A percentile compares a stretch with the other conserved stretches of the same genome.
phyloP scores from a whole-genome alignment of 1,140 invertebrate species.

The Zaprionus capensis region DNA sequence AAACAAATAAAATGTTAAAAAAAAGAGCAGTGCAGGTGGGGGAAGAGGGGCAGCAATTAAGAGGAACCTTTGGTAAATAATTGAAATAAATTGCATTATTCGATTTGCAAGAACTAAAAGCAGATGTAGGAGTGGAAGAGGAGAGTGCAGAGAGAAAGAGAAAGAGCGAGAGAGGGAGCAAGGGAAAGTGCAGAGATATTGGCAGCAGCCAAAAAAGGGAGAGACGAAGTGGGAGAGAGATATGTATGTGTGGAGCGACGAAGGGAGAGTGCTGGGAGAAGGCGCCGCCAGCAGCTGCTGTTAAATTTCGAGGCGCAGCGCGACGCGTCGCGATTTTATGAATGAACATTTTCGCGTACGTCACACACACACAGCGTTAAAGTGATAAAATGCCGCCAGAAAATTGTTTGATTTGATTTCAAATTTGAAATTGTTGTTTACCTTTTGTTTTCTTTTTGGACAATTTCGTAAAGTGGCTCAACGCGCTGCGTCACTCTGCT shows the following conservation, averaged over 20 bases:
- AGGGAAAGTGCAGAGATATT: too few relatives aligned
- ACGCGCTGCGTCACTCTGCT: constrained; percentile 27
- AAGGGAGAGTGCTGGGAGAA: not conserved
- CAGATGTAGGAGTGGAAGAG: not conserved
- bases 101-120: constrained; percentile 3
- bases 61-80: constrained; percentile 3
- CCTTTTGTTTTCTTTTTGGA: constrained; percentile 11
- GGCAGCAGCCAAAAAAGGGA: not conserved
- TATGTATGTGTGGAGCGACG: not conserved
- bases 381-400: constrained; percentile 5
- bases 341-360: constrained; percentile 4
- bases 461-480: constrained; percentile 2
- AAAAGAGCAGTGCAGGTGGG: not conserved
- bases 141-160: too few relatives aligned
- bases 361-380: not conserved
- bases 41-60: not conserved
- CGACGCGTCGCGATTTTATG: not conserved
- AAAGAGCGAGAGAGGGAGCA: too few relatives aligned
- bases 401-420: not conserved
- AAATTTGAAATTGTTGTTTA: constrained; percentile 23
- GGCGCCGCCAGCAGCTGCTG: not conserved
- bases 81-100: constrained; percentile 3
- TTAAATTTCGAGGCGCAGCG: not conserved
- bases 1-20: not conserved
- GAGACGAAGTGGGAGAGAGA: not conserved